Percentiles rank a stretch among this genome's conserved stretches.
Conservation (phyloP, 2,113 vertebrate species). For the Tetraodon nigroviridis region DNA sequence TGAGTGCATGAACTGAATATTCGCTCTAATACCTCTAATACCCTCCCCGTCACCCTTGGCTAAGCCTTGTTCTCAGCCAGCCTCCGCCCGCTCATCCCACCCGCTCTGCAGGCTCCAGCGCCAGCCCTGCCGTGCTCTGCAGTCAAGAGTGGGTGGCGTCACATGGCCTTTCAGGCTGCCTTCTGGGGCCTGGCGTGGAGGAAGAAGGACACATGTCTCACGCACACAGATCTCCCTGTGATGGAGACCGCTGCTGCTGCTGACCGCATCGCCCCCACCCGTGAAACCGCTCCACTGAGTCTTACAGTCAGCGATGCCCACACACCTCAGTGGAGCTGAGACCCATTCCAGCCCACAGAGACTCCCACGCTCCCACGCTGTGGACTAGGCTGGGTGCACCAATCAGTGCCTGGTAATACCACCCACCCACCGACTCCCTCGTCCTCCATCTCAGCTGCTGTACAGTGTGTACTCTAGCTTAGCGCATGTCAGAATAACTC, state of each 20-base stretch:
- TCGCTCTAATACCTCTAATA: background rate
- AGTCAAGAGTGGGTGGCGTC: constrained; percentile 64
- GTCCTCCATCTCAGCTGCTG: constrained; percentile 27
- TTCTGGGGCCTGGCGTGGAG: constrained; percentile 45
- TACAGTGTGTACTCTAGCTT: constrained; percentile 9
- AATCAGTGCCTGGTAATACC: constrained; percentile 36
- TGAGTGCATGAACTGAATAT: constrained; percentile 20
- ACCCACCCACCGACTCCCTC: constrained; percentile 31
- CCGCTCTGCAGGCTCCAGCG: constrained; percentile 44
- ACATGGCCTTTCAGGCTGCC: constrained; percentile 57
- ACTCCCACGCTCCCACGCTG: constrained; percentile 63
- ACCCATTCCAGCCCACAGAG: constrained; percentile 49
- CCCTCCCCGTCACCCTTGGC: constrained; percentile 29
- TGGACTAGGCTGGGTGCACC: constrained; percentile 36
- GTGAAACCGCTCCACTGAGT: constrained; percentile 33
- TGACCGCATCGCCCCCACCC: constrained; percentile 33
- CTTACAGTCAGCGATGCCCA: constrained; percentile 45
- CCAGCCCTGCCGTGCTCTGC: constrained; percentile 53
- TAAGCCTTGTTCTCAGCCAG: constrained; percentile 61
- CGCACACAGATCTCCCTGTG: constrained; percentile 24
- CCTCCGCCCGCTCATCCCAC: constrained; percentile 63
- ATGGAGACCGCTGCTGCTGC: constrained; percentile 28
- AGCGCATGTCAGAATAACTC: constrained; percentile 22
- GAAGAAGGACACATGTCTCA: constrained; percentile 26
- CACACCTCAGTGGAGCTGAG: constrained; percentile 50